phyloP scores from a whole-genome alignment of 2,113 vertebrate species.

The Phalacrocorax pelagicus region DNA sequence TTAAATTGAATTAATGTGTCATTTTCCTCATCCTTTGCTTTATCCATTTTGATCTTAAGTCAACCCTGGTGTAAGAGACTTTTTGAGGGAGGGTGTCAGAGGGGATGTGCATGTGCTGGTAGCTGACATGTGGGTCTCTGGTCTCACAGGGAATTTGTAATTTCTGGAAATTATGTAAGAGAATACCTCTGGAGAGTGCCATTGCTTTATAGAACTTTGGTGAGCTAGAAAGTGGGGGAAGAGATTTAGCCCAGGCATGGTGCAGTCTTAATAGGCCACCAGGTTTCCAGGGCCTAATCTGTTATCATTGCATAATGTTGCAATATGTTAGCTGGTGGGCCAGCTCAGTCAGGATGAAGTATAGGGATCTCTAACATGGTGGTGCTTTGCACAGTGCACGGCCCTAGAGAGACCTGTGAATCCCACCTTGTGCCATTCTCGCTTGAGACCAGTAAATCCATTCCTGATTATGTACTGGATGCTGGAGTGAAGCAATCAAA shows the following conservation, averaged over 20 bases:
- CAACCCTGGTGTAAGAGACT: background rate
- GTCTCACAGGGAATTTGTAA: background rate
- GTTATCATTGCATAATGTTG: background rate
- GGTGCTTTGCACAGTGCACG: background rate
- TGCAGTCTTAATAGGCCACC: background rate
- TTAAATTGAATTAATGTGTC: background rate
- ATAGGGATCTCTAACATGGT: rapidly evolving
- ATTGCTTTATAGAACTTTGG: background rate
- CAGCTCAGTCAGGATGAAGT: background rate
- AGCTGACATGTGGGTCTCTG: background rate
- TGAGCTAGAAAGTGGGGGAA: background rate
- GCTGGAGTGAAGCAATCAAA: background rate
- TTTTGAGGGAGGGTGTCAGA: background rate
- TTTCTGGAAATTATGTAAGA: background rate
- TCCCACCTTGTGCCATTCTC: background rate
- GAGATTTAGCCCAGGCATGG: background rate
- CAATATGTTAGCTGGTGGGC: background rate
- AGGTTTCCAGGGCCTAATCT: background rate
- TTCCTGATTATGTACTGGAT: background rate
- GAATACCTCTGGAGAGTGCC: background rate
- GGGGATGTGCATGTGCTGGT: background rate
- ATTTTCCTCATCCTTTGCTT: background rate
- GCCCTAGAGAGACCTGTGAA: background rate
- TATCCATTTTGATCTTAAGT: background rate
- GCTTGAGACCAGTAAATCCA: background rate